Evolutionary conservation across 2,113 vertebrate genomes (phyloP).

Genomic region (Heterocephalus glaber): DNA sequence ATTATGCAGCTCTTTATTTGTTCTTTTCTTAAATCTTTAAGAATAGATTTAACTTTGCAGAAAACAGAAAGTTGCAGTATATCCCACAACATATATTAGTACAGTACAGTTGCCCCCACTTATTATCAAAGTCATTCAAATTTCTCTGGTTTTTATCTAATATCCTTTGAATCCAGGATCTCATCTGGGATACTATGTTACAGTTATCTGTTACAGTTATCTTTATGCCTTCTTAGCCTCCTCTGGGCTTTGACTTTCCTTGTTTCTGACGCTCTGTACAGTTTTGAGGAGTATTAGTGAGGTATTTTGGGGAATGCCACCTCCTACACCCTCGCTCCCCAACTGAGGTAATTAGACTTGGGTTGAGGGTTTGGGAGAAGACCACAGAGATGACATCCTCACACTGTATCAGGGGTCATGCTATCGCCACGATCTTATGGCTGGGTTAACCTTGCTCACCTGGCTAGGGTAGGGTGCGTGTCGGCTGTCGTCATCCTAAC

Average conservation of each 20-base stretch:
- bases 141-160: background rate
- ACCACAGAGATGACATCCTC: background rate
- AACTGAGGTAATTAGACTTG: background rate
- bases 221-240: background rate
- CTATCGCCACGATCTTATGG: background rate
- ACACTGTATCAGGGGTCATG: accelerated
- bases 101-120: background rate
- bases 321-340: no score
- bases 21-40: background rate
- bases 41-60: background rate
- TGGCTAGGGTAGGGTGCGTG: background rate
- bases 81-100: background rate
- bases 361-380: background rate
- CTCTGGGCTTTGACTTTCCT: background rate
- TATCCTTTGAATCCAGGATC: background rate
- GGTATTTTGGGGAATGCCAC: background rate
- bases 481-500: background rate
- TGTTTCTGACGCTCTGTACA: background rate
- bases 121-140: background rate
- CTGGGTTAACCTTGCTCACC: background rate
- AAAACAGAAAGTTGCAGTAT: background rate
- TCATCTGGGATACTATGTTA: background rate
- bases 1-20: background rate
- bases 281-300: background rate
- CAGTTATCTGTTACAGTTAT: background rate